Evolutionary conservation across 2,113 vertebrate species (phyloP), one percentile per base, ranked within the genome.

Genomic region (Pygoscelis antarcticus): DNA sequence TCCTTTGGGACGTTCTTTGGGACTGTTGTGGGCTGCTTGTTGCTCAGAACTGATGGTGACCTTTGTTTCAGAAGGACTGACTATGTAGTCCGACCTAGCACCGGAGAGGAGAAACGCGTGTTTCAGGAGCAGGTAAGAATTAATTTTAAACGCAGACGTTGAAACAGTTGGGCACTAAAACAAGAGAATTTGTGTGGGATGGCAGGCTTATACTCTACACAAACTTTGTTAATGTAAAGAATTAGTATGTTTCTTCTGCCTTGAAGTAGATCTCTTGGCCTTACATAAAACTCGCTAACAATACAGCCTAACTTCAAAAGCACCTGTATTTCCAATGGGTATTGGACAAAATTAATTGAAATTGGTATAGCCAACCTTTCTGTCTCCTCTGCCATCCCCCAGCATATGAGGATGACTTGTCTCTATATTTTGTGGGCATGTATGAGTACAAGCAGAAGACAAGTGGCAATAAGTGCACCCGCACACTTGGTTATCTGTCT

Each of bases 21-120:
- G 72, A 13, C 36, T 60, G 6, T 22, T 44, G 29, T 38, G 92
- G 25, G 17, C 10, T 68, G 14, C 6, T 12, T 49, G 68, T 80
- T 58, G 52, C 74, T 90, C 47, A 83, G 75, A 71, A 16, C 65
- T 96, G 60, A 97, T 47, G 32, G 16, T 87, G 26, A 57, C 84
- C 70, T 96, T 57, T 95, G 89, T 98, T 98, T 93, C 98, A 99
- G 99, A 96, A 99, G 99, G 91, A 99, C 99, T 44, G 99, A 99
- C 98, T 99, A 99, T 4, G 99, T 99, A 74, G 99, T 99, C 83
- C 98, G 99, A 34, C 99, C 99, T 61, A 99, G 99, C 97, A 99
- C 99, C 3, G 99, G 99, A 76, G 99, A 99, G 91, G 99, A 99
- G 97, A 99, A 99, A 90, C 99, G 99, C 1, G 98, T 99, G 54